These are phyloP conservation scores for Trypoxylon attenuatum DNA, from an alignment of 2,888 invertebrate genomes.

Conservation along the genomic window DNA sequence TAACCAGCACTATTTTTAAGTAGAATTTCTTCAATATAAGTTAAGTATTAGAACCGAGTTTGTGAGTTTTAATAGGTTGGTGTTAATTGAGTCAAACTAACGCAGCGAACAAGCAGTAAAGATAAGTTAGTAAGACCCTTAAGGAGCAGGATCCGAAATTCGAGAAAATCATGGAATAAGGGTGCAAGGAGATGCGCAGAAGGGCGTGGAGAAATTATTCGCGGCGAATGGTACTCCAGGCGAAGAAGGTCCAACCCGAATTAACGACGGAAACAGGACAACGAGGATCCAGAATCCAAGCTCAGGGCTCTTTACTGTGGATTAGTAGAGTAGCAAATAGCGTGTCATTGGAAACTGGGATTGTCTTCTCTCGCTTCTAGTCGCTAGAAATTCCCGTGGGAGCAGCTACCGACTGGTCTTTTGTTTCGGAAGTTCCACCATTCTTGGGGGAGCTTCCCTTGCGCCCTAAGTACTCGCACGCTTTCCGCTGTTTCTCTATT, in stretches of 20 bases:
- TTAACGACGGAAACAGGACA: slow-evolving; percentile 60
- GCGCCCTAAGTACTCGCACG: not conserved
- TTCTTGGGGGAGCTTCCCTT: not conserved
- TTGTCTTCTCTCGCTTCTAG: slow-evolving; percentile 45
- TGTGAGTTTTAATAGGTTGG: too few relatives aligned
- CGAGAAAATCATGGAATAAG: too few relatives aligned
- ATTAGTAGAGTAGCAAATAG: slow-evolving; percentile 64
- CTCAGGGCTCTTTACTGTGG: slow-evolving; percentile 64
- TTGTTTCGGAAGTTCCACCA: not conserved
- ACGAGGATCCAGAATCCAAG: too few relatives aligned
- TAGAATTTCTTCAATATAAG: too few relatives aligned
- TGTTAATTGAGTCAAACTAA: too few relatives aligned
- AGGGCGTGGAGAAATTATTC: slow-evolving; percentile 38
- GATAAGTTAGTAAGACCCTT: too few relatives aligned
- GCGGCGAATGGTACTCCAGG: slow-evolving; percentile 22
- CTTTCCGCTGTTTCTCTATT: not conserved
- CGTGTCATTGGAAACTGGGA: slow-evolving; percentile 62
- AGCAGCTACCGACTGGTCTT: not conserved
- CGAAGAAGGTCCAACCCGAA: slow-evolving; percentile 44
- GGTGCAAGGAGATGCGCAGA: slow-evolving; percentile 15
- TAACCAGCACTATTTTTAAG: too few relatives aligned
- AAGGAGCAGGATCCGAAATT: too few relatives aligned
- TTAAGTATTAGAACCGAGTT: too few relatives aligned
- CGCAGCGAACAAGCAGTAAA: too few relatives aligned
- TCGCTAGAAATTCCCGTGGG: slow-evolving; percentile 27